Percentiles rank a stretch among this genome's conserved stretches.
These are phyloP conservation scores for Brevimyrus niger DNA, from an alignment of 2,113 vertebrate genomes.

Conservation along the genomic window DNA sequence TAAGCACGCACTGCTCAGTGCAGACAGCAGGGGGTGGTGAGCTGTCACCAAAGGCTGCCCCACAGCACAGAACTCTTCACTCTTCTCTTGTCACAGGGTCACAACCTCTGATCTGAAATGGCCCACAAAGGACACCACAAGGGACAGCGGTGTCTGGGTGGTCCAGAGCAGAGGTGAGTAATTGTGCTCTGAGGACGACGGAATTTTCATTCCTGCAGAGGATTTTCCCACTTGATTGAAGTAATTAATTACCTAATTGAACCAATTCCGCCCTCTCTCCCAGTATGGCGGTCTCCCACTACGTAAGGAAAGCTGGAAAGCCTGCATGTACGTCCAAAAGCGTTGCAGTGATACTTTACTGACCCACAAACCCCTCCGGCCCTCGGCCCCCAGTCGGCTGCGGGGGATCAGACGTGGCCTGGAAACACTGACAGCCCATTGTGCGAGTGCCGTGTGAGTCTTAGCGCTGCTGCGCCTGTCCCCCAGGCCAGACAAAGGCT, in stretches of 20 bases:
- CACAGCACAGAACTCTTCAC: background rate
- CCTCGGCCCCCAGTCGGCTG: slow-evolving; percentile 19
- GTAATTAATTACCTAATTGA: background rate
- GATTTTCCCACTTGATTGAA: background rate
- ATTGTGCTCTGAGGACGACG: background rate
- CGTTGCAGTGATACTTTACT: background rate
- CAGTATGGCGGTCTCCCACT: background rate
- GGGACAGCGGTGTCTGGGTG: background rate
- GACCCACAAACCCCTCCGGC: background rate
- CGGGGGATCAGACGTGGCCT: slow-evolving; percentile 30
- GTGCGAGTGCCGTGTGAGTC: slow-evolving; percentile 41
- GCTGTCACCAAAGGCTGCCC: background rate
- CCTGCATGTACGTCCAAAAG: background rate
- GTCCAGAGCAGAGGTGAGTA: background rate
- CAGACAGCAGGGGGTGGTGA: background rate
- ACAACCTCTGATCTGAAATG: background rate
- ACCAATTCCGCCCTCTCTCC: background rate
- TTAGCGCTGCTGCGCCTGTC: slow-evolving; percentile 41
- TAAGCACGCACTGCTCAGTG: background rate
- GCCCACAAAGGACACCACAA: background rate
- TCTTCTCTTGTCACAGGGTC: background rate
- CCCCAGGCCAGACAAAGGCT: slow-evolving; percentile 49
- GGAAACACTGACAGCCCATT: slow-evolving; percentile 37
- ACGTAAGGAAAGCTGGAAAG: background rate
- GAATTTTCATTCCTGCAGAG: background rate